These are phyloP conservation scores for Diarsia brunnea DNA, from an alignment of 2,888 invertebrate genomes.

Conservation along the genomic window DNA sequence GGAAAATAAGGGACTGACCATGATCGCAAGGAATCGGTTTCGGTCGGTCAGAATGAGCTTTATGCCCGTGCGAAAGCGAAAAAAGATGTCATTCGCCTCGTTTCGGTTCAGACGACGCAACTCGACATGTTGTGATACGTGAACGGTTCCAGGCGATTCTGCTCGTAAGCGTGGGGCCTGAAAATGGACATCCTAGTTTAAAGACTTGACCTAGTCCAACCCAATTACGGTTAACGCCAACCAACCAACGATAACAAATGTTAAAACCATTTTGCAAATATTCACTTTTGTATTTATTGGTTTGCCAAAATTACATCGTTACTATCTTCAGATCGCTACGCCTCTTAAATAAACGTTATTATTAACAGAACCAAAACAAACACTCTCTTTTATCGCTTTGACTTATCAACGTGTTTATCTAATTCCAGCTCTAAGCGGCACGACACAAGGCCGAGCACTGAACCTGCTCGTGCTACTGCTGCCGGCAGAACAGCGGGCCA, in stretches of 20 bases:
- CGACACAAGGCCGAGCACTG: conserved; percentile 92
- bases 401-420: conserved; percentile 46
- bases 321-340: neutral
- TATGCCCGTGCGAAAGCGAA: neutral
- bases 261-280: neutral
- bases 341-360: neutral
- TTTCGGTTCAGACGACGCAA: neutral
- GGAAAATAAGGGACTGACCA: neutral
- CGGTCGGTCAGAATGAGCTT: neutral
- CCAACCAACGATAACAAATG: too few relatives aligned
- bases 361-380: neutral
- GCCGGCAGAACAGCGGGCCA: conserved; percentile 96
- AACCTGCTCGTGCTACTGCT: conserved; percentile 95
- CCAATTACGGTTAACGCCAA: neutral
- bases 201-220: neutral
- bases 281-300: too few relatives aligned
- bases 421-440: conserved; percentile 91
- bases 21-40: neutral
- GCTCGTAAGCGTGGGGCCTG: neutral
- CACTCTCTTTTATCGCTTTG: neutral
- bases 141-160: too few relatives aligned
- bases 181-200: too few relatives aligned
- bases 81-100: neutral
- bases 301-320: too few relatives aligned
- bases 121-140: too few relatives aligned